Evolutionary conservation across 2,113 vertebrate genomes (phyloP).

Genomic region (Caranx melampygus): DNA sequence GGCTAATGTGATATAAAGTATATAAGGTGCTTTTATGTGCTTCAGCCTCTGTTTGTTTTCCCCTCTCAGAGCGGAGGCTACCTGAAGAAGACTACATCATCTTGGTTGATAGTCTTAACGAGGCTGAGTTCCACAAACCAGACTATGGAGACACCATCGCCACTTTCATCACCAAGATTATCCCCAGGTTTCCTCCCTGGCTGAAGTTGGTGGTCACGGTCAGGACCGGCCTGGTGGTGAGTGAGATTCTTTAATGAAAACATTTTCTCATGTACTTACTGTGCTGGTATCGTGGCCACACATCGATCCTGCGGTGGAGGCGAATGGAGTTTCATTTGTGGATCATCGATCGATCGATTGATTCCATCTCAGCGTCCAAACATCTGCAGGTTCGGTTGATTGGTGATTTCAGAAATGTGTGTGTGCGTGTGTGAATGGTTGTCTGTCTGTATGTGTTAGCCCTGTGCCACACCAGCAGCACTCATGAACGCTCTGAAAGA

Average conservation of each 20-base stretch:
- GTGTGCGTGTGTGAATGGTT: not conserved
- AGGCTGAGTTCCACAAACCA: conserved; percentile 98
- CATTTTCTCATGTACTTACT: conserved; percentile 8
- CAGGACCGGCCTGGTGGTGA: conserved; percentile 95
- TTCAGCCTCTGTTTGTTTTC: not conserved
- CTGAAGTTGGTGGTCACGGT: conserved; percentile 96
- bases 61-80: conserved; percentile 89
- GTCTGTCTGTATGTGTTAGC: not conserved
- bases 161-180: conserved; percentile 93
- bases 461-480: no score
- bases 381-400: not conserved
- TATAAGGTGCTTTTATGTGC: not conserved
- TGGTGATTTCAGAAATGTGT: not conserved
- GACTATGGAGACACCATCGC: conserved; percentile 98
- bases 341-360: not conserved
- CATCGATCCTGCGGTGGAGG: not conserved
- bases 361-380: no score
- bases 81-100: conserved; percentile 96
- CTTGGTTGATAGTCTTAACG: conserved; percentile 96
- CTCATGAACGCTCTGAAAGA: not conserved
- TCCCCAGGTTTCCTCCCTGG: conserved; percentile 93
- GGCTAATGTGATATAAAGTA: conserved; percentile 1
- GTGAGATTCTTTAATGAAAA: conserved; percentile 76
- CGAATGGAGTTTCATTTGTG: not conserved
- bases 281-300: not conserved